Evolutionary conservation across 2,797 vertebrate species (phyloP).

Genomic region (Oreonectes daqikongensis): DNA sequence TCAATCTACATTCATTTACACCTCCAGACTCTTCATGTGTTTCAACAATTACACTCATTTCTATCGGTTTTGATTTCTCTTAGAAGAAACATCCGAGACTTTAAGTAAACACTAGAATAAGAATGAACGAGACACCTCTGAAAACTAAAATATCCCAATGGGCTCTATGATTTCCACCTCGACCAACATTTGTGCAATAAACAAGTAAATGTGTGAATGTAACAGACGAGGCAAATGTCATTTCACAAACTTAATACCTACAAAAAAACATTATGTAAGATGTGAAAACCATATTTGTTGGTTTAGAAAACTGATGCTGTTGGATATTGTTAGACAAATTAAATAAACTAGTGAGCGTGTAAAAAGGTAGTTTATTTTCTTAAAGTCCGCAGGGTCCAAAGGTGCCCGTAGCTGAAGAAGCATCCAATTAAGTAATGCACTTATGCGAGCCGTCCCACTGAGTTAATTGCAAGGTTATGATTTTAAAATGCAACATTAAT

Average conservation of each 20-base stretch:
- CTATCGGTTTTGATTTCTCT: too few relatives aligned
- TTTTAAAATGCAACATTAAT: conserved; percentile 39
- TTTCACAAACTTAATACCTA: background rate
- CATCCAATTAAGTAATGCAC: background rate
- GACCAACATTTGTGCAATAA: background rate
- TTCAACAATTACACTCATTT: too few relatives aligned
- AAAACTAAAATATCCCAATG: too few relatives aligned
- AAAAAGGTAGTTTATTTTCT: background rate
- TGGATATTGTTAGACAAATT: background rate
- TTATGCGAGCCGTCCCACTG: background rate
- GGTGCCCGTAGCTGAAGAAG: background rate
- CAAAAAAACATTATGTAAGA: background rate
- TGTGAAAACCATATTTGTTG: background rate
- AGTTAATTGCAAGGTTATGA: conserved; percentile 24
- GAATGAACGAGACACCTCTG: too few relatives aligned
- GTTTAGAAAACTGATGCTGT: background rate
- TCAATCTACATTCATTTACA: too few relatives aligned
- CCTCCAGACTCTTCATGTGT: too few relatives aligned
- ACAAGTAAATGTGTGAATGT: background rate
- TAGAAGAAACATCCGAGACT: too few relatives aligned
- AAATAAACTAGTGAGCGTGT: background rate
- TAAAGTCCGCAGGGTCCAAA: background rate
- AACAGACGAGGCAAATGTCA: background rate
- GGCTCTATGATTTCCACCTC: background rate
- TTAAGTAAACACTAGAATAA: too few relatives aligned